These are phyloP conservation scores for Smutsia gigantea DNA, from an alignment of 2,797 vertebrate species.

Conservation along the genomic window DNA sequence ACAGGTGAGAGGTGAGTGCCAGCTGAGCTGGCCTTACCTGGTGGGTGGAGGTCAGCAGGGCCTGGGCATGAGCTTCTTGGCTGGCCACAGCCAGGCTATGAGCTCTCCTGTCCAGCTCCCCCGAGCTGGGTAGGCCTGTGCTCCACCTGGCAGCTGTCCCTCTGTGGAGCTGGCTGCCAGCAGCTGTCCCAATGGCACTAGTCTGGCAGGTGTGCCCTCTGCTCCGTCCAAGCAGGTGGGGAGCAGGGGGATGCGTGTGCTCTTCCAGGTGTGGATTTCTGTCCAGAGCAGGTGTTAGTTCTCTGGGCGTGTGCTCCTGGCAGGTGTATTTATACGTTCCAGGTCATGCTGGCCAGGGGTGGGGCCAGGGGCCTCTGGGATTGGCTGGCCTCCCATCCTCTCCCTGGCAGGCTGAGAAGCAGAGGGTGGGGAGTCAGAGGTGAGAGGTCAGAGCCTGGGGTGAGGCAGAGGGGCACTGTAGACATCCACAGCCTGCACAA, in stretches of 20 bases:
- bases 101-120: neutral
- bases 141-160: neutral
- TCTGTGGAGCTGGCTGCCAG: neutral
- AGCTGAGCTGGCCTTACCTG: slow-evolving; percentile 58
- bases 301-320: neutral
- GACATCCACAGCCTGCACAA: neutral
- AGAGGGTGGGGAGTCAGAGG: neutral
- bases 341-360: neutral
- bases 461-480: neutral
- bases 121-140: neutral
- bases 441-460: neutral
- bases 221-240: neutral
- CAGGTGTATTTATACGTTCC: slow-evolving; percentile 66
- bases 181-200: neutral
- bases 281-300: neutral
- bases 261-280: neutral
- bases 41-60: neutral
- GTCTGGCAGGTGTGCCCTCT: neutral
- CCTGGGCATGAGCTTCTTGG: neutral
- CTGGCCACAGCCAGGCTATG: neutral
- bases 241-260: neutral
- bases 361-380: neutral
- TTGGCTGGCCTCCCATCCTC: slow-evolving; percentile 29
- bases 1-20: neutral
- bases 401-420: neutral